Conservation (phyloP, 1,140 invertebrate genomes). For the Cryptotermes secundus region DNA sequence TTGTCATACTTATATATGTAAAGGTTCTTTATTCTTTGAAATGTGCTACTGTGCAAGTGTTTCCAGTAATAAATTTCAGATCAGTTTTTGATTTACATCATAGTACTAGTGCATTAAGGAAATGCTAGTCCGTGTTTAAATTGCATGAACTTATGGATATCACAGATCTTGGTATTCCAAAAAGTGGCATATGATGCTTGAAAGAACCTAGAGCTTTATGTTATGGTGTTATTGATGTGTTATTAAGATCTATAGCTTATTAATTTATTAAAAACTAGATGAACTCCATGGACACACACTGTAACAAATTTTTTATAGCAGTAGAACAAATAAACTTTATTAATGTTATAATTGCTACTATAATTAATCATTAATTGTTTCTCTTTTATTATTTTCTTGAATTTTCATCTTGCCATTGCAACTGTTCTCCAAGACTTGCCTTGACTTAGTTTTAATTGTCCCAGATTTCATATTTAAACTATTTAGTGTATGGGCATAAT, state of each 20-base stretch:
- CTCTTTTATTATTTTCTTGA: background rate
- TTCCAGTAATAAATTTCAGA: background rate
- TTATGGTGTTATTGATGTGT: background rate
- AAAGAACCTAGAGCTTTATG: background rate
- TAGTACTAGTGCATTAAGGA: background rate
- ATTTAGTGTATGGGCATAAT: too few relatives aligned
- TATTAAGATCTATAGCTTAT: background rate
- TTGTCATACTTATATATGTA: background rate
- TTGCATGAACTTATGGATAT: background rate
- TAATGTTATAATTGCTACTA: background rate
- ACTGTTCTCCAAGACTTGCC: too few relatives aligned
- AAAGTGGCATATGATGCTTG: background rate
- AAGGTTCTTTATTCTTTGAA: background rate
- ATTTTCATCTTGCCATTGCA: background rate
- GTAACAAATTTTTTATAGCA: background rate
- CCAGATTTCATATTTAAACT: too few relatives aligned
- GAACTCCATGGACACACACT: background rate
- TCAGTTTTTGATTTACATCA: background rate
- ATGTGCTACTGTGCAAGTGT: background rate
- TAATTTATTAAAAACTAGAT: background rate
- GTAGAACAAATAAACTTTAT: background rate
- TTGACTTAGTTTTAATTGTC: too few relatives aligned
- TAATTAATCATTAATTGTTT: background rate
- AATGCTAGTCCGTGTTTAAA: background rate
- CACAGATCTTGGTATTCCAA: background rate